Evolutionary conservation across 2,888 invertebrate species (phyloP).

Genomic region (Rhaphigaster nebulosa): DNA sequence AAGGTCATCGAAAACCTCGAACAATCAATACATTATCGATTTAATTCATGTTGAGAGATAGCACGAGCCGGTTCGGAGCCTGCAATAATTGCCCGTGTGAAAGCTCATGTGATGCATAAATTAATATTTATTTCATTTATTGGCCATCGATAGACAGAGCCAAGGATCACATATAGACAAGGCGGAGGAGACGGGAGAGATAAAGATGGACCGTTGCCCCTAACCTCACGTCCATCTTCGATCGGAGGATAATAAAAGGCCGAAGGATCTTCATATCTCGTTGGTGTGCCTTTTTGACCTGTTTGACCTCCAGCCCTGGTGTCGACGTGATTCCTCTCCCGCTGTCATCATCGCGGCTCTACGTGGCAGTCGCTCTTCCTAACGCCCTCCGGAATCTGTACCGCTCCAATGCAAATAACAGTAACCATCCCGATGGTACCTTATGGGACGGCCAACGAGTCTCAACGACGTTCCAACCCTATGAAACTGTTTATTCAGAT

Average conservation of each 20-base stretch:
- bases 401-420: slow-evolving; percentile 46
- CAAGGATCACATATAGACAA: background rate
- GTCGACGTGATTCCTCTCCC: slow-evolving; percentile 40
- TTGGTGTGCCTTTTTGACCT: slow-evolving; percentile 33
- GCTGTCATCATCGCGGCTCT: slow-evolving; percentile 36
- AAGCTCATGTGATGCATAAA: background rate
- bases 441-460: background rate
- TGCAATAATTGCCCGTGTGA: background rate
- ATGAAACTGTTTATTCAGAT: background rate
- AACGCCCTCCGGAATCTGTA: slow-evolving; percentile 11
- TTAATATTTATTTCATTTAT: background rate
- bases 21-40: background rate
- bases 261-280: slow-evolving; percentile 44
- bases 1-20: no score
- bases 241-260: slow-evolving; percentile 50
- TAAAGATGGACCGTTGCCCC: slow-evolving; percentile 40
- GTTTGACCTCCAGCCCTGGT: background rate
- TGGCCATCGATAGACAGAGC: background rate
- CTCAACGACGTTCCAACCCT: background rate
- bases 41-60: background rate
- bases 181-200: slow-evolving; percentile 3
- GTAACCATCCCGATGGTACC: background rate
- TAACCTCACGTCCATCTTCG: slow-evolving; percentile 47
- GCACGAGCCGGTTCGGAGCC: background rate
- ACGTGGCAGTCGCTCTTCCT: slow-evolving; percentile 3